Evolutionary conservation across 2,113 vertebrate genomes (phyloP), one percentile per base, ranked within the genome.

Genomic region (Salvelinus sp.): DNA sequence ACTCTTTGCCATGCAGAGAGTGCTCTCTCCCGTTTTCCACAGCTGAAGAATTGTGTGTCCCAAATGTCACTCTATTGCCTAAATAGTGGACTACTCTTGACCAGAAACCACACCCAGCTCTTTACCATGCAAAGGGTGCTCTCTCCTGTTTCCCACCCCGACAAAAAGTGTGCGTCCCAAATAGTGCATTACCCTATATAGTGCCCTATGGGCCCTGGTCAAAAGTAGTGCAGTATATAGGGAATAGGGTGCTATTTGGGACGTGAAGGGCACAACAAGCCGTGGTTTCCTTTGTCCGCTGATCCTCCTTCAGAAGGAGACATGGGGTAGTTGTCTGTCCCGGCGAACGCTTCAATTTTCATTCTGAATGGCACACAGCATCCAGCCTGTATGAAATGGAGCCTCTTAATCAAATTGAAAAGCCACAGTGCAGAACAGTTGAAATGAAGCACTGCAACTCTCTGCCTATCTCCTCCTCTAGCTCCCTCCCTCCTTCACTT

Each of bases 391-490:
- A 86, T 81, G 86, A 90, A 88, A 88, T 80, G 84, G 86, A 88
- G 87, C 87, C 88, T 88, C 82, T 82, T 89, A 86, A 91, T 90
- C 82, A 90, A 89, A 91, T 87, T 84, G 88, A 91, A 90, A 91
- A 84, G 88, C 88, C 82, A 86, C 83, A 82, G 88, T 88, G 90
- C 90, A 90, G 88, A 91, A 93, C 88, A 84, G 80, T 87, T 89
- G 80, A 88, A 87, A 91, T 84, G 85, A 89, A 86, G 86, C 71
- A 75, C 69, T 72, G 72, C 73, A 89, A 82, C 69, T 25, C 65
- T 71, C 76, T 48, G 47, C n/a, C 72, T 75, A 22, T 18, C 58
- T 75, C 38, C 22, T 10, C 23, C 67, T 44, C 18, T 33, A 16
- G 18, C 5, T 74, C n/a, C 57, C 47, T 38, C 64, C 38, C 50